phyloP scores from a whole-genome alignment of 2,888 invertebrate species.

The Eugnorisma glareosa region DNA sequence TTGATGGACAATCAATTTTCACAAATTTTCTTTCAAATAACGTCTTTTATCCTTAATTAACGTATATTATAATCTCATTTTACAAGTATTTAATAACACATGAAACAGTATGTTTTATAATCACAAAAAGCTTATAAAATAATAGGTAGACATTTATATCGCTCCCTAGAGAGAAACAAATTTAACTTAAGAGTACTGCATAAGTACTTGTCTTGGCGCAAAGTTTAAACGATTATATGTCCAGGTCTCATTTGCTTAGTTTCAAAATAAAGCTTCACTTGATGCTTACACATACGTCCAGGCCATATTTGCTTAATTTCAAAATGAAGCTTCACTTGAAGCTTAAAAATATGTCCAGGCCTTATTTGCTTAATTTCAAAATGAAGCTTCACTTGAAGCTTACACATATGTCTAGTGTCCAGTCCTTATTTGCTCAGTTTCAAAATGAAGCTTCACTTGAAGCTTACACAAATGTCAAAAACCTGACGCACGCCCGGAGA shows the following conservation, averaged over 20 bases:
- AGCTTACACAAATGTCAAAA: neutral
- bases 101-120: constrained; percentile 27
- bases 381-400: neutral
- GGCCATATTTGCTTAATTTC: too few relatives aligned
- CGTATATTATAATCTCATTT: constrained; percentile 30
- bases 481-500: neutral
- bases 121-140: constrained; percentile 26
- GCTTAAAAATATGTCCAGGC: constrained; percentile 5
- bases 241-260: neutral
- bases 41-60: neutral
- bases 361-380: neutral
- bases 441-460: neutral
- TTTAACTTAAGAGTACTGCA: constrained; percentile 7
- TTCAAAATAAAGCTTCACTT: neutral
- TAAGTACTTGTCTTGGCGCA: constrained; percentile 12
- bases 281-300: neutral
- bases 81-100: constrained; percentile 4
- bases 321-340: neutral
- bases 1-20: constrained; percentile 10
- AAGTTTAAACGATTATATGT: constrained; percentile 8
- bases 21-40: neutral
- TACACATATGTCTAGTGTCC: neutral
- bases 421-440: neutral
- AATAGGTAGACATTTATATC: constrained; percentile 33
- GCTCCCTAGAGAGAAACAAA: constrained; percentile 24